phyloP scores from a whole-genome alignment of 2,888 invertebrate genomes.

The Plagiodera versicolora region DNA sequence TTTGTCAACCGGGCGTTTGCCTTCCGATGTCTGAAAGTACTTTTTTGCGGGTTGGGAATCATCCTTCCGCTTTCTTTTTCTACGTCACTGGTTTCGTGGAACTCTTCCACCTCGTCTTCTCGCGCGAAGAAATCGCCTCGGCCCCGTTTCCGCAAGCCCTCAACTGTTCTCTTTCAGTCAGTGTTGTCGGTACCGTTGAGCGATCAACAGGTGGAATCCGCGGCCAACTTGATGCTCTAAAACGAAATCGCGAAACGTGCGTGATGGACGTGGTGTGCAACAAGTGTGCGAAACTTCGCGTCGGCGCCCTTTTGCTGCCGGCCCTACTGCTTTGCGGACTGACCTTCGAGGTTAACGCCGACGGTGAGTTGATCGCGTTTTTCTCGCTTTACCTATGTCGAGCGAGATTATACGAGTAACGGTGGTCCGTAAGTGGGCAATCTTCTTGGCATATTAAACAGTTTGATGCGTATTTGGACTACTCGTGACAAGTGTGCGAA shows the following conservation, averaged over 20 bases:
- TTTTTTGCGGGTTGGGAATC: not conserved
- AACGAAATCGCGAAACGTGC: constrained; percentile 6
- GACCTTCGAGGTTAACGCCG: not conserved
- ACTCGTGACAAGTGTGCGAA: constrained; percentile 4
- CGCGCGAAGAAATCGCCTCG: constrained; percentile 36
- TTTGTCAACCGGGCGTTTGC: no score
- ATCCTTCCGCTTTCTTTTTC: constrained; percentile 14
- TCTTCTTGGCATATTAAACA: not conserved
- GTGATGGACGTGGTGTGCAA: constrained; percentile 6
- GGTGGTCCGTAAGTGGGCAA: not conserved
- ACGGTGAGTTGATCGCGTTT: not conserved
- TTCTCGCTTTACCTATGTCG: not conserved
- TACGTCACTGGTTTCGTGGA: constrained; percentile 18
- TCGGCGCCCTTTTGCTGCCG: not conserved
- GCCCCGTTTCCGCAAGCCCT: constrained; percentile 36
- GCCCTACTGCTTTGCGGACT: constrained; percentile 13
- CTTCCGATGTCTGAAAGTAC: no score
- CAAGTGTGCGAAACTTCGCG: not conserved
- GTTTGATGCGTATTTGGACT: constrained; percentile 2
- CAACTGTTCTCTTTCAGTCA: constrained; percentile 33
- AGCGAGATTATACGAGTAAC: not conserved
- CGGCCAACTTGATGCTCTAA: constrained; percentile 16
- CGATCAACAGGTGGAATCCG: constrained; percentile 31
- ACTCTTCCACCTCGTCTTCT: constrained; percentile 28
- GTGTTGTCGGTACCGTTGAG: constrained; percentile 32